Evolutionary conservation across 2,797 vertebrate species (phyloP), one percentile per base, ranked within the genome.

Genomic region (Bufotes viridis): DNA sequence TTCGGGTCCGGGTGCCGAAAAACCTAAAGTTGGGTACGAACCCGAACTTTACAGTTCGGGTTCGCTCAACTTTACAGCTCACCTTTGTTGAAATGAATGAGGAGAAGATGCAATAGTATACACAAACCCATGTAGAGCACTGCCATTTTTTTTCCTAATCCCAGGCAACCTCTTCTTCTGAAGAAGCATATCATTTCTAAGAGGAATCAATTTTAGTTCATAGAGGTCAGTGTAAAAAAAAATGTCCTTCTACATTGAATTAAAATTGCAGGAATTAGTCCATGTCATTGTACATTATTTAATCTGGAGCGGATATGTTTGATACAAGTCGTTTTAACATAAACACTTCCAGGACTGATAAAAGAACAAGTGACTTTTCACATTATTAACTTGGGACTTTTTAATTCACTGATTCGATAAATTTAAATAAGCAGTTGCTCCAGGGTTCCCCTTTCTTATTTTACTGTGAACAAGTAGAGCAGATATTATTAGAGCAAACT

Each of bases 401-500:
- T 83, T 88, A 84, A 88, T 84, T 84, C 81, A 88, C 61, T 88
- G 81, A 88, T 84, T 83, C 51, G 87, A 84, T 88, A 84, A 78
- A 88, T 88, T 88, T 88, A 84, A 88, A 88, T 88, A 88, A 84
- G 87, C 81, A 88, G 29, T 88, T 84, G 87, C 87, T 88, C 74
- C 87, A 61, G 87, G 87, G 74, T 83, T 88, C 55, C 87, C 87
- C 81, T 88, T 88, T 58, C 81, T 84, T 78, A 20, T 51, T 69
- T 79, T n/a, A 78, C 74, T 58, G 60, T 84, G 87, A 88, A 88
- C 74, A 83, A 84, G 65, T 88, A 84, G 87, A 88, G 81, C 87
- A 84, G 72, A 78, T 69, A 84, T 78, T 88, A 84, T 88, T 88
- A 83, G 80, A 69, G 53, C 75, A 24, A 74, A 78, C 74, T 82